These are phyloP conservation scores for Cyrtorhinus lividipennis DNA, from an alignment of 1,140 invertebrate genomes.

Conservation along the genomic window DNA sequence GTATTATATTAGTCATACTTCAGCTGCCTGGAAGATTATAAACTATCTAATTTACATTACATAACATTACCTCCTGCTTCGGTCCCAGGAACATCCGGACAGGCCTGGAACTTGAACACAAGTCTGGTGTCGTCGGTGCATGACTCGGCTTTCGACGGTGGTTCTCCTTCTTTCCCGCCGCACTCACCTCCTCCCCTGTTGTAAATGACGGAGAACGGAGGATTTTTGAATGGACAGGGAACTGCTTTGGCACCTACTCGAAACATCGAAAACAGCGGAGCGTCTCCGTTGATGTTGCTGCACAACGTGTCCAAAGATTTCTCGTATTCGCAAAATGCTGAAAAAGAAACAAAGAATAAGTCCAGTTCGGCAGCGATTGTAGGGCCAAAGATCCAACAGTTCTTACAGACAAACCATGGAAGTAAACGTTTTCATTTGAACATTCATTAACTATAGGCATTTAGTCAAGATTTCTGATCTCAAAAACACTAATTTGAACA, in stretches of 20 bases:
- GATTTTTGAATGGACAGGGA: constrained; percentile 51
- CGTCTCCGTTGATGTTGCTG: constrained; percentile 73
- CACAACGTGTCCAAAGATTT: constrained; percentile 53
- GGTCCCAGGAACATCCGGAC: constrained; percentile 70
- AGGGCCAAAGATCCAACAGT: too few species aligned
- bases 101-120: constrained; percentile 78
- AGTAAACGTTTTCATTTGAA: too few species aligned
- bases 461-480: too few species aligned
- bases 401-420: too few species aligned
- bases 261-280: constrained; percentile 75
- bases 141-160: constrained; percentile 59
- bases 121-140: constrained; percentile 67
- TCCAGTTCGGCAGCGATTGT: too few species aligned
- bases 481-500: too few species aligned
- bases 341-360: constrained; percentile 12
- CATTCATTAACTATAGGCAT: too few species aligned
- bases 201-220: constrained; percentile 68
- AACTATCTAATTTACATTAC: too few species aligned
- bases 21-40: too few species aligned
- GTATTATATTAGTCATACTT: too few species aligned
- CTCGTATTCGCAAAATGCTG: constrained; percentile 22
- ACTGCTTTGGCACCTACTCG: constrained; percentile 61
- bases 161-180: constrained; percentile 31
- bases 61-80: constrained; percentile 34
- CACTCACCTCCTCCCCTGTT: constrained; percentile 61